A percentile compares a stretch with the other conserved stretches of the same genome.
Evolutionary conservation across 2,113 vertebrate genomes (phyloP).

Genomic region (Lipophrys pholis): DNA sequence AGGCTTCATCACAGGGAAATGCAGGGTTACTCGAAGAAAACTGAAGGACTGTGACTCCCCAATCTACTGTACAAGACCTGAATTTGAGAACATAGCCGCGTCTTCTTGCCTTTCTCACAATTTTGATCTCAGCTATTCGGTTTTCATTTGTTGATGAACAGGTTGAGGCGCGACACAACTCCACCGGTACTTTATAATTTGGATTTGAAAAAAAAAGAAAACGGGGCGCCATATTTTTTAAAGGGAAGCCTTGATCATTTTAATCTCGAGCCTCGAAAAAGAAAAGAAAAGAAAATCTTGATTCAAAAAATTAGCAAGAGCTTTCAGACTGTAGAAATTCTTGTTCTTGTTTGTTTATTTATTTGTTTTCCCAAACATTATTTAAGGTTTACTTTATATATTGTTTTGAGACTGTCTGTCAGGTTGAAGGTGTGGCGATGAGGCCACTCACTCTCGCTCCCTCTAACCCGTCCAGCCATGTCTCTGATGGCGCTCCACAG

Average conservation of each 20-base stretch:
- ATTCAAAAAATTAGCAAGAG: no score
- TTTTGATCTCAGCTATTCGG: conserved; percentile 53
- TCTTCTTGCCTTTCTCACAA: conserved; percentile 2
- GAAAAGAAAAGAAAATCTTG: background rate
- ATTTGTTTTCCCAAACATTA: no score
- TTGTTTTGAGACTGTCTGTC: no score
- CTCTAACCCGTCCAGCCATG: no score
- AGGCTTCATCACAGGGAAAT: conserved; percentile 76
- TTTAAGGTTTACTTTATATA: no score
- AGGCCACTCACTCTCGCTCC: no score
- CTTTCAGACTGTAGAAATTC: no score
- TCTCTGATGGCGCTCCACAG: no score
- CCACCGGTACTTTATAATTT: conserved; percentile 29
- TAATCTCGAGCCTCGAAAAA: background rate
- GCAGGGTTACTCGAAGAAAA: conserved; percentile 70
- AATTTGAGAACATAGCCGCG: conserved; percentile 54
- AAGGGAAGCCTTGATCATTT: conserved; percentile 51
- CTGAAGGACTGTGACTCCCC: conserved; percentile 66
- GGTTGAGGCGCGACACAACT: conserved; percentile 14
- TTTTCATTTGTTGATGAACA: conserved; percentile 55
- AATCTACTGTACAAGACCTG: conserved; percentile 60
- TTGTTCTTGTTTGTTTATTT: no score
- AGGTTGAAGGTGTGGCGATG: no score
- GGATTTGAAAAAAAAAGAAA: conserved; percentile 13
- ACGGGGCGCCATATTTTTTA: conserved; percentile 4